Base-by-base conservation (phyloP, 1,140 invertebrate genomes). In the Aethina tumida region DNA sequence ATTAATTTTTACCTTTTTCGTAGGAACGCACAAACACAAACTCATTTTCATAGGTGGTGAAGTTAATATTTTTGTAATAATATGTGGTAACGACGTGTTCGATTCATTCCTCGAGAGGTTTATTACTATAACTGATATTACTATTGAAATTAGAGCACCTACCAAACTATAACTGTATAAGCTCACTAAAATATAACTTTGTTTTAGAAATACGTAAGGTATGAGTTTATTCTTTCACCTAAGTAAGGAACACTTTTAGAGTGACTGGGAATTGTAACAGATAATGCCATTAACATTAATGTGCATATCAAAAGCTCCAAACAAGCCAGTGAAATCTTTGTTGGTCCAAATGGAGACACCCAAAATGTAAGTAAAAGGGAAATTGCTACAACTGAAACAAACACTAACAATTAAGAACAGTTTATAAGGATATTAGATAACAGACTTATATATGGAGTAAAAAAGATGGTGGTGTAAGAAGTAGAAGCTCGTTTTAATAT, bases 291-390 rank as follows among this genome's bases (percentile, higher is more conserved):
- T 24, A 59, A 44, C 21, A 55, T 41, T 0, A 54, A 24, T 10
- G 47, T 40, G 16, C 45, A 45, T 15, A 59, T 15, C 9, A 60
- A 5, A n/a, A 62, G 31, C 21, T 56, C 50, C 4, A 50, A 26
- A 40, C 52, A 52, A 8, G 28, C 39, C 14, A 62, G 25, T 4
- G 48, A 42, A n/a, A 59, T 41, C 51, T 60, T 60, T 14, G 47
- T 26, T 18, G 46, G 31, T 14, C 49, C 50, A 14, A 49, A 47
- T 12, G 53, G 46, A 17, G 53, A 52, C 16, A 55, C 34, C 49
- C 58, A 62, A 35, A 60, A 62, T 22, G 50, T 45, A 6, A 45
- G 32, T 6, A 62, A 35, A 9, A 55, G 21, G 8, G 37, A 50
- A 18, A 44, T 30, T 14, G 45, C 25, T 30, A 53, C 46, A 39